Base-by-base conservation (phyloP, 2,888 invertebrate genomes). In the Scotopteryx bipunctaria region DNA sequence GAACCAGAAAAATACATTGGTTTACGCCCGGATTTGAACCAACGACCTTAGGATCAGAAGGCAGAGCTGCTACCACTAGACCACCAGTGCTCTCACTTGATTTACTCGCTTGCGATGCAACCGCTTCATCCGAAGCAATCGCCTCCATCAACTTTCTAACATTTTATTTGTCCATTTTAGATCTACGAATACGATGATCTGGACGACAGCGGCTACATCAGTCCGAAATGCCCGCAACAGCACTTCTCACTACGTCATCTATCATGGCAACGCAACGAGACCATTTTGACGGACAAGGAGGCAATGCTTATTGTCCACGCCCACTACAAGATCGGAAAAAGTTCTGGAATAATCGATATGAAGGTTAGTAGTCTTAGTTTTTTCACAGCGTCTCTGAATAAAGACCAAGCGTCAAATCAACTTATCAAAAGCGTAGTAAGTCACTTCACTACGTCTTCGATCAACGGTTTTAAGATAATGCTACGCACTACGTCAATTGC, bases 181-280 rank as follows among this genome's bases (percentile, higher is more conserved):
- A 64, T 93, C 25, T 87, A 89, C 65, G 92, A 93, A 65, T 94
- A 92, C 70, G 83, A 93, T 47, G 94, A 94, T 66, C 46, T 86
- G 1, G 78, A 89, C 15, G 92, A 93, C 69, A 83, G 78, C 0
- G 93, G 87, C 0, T 63, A 72, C 44, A 71, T 83, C 2, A 71
- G 74, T 31, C 73, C 78, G 43, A 61, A 63, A 5, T 68, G 68
- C 13, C 77, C 84, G 1, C 76, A 85, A 13, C 77, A 71, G n/a
- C 59, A 66, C 23, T 71, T 76, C 29, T 51, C 73, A 0, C 57
- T 86, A 5, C 58, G 56, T 0, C 46, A 61, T 11, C 48, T 76
- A 14, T 23, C 46, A 2, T 88, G 88, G 88, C 36, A 65, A n/a
- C n/a, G n/a, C 1, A 66, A 69, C 4, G 75, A 80, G 41, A 74